Percentiles rank a stretch among this genome's conserved stretches.
phyloP scores from a whole-genome alignment of 2,113 vertebrate species.

The Cynocephalus volans region DNA sequence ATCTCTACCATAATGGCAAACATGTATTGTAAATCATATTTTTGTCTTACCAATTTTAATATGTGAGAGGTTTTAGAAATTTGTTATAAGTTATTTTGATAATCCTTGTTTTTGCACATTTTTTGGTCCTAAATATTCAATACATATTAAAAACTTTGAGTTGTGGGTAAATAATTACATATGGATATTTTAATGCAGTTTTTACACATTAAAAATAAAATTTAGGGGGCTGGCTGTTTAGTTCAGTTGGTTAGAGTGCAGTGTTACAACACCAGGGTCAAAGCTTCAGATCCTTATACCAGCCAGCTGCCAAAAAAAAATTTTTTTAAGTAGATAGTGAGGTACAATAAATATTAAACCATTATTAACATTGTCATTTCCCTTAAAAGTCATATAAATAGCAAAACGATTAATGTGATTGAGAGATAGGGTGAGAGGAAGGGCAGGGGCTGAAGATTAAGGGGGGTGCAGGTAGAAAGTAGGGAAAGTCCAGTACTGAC shows the following conservation, averaged over 20 bases:
- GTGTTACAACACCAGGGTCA: too few species aligned
- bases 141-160: slow-evolving; percentile 74
- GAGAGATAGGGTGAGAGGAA: background rate
- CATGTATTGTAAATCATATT: slow-evolving; percentile 69
- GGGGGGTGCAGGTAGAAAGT: background rate
- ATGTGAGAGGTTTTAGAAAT: slow-evolving; percentile 73
- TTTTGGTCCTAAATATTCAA: slow-evolving; percentile 73
- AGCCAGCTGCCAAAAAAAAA: too few species aligned
- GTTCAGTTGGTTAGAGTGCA: too few species aligned
- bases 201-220: slow-evolving; percentile 39
- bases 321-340: background rate
- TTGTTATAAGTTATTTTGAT: slow-evolving; percentile 74
- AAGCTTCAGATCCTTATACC: too few species aligned
- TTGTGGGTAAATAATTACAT: slow-evolving; percentile 68
- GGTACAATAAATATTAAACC: slow-evolving; percentile 53
- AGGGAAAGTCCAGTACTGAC: background rate
- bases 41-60: slow-evolving; percentile 71
- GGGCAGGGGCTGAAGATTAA: background rate
- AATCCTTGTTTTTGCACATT: slow-evolving; percentile 69
- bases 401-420: slow-evolving; percentile 2
- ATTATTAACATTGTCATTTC: slow-evolving; percentile 42
- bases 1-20: slow-evolving; percentile 52
- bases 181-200: slow-evolving; percentile 61
- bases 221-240: too few species aligned
- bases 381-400: slow-evolving; percentile 26